A percentile compares a stretch with the other conserved stretches of the same genome.
These are phyloP conservation scores for Desmodus rotundus DNA, from an alignment of 2,113 vertebrate species.

Conservation along the genomic window DNA sequence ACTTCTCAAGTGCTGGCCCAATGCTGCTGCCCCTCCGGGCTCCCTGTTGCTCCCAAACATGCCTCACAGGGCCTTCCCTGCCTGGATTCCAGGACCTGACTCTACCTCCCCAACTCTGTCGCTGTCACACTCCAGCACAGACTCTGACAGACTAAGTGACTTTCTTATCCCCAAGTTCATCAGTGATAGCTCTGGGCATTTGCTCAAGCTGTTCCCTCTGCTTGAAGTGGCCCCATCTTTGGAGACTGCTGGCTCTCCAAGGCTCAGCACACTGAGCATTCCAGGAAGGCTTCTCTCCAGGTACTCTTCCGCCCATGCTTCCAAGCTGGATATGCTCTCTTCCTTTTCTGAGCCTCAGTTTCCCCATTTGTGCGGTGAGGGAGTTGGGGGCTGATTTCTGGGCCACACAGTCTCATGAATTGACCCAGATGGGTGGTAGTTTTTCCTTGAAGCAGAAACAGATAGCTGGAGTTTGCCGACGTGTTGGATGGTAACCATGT, in stretches of 20 bases:
- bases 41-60: not conserved
- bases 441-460: not conserved
- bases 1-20: not conserved
- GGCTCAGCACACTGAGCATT: not conserved
- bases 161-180: not conserved
- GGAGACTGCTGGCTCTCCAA: not conserved
- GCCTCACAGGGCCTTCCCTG: not conserved
- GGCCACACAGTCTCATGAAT: not conserved
- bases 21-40: not conserved
- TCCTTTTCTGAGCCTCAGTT: not conserved
- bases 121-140: not conserved
- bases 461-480: not conserved
- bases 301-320: not conserved
- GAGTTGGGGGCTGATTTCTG: not conserved
- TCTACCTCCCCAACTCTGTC: not conserved
- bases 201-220: not conserved
- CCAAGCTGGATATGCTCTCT: not conserved
- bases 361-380: not conserved
- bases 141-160: not conserved
- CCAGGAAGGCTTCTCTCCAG: not conserved
- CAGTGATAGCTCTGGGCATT: not conserved
- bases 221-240: not conserved
- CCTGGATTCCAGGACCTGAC: not conserved
- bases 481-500: not conserved
- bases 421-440: not conserved